Evolutionary conservation across 2,113 vertebrate genomes (phyloP), one percentile per base, ranked within the genome.

Genomic region (Planiliza haematocheilus): DNA sequence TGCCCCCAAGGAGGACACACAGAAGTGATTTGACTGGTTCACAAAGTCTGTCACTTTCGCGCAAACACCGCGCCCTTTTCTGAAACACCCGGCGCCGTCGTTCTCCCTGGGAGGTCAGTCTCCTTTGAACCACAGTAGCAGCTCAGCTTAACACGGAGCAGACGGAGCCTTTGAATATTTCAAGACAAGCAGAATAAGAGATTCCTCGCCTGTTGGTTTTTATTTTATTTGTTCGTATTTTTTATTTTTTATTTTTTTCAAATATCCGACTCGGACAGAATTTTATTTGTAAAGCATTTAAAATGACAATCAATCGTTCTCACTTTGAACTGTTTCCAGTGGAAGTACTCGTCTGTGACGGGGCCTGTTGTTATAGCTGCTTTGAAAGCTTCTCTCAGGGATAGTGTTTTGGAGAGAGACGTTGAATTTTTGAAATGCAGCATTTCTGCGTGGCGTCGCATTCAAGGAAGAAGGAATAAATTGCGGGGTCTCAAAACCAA

Each of bases 161-260:
- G 48, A 50, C 18, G 11, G 2, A 4, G 48, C 17, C 11, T 21
- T 21, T 50, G 8, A 12, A 50, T 50, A 50, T 45, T 45, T 45
- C 43, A 7, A 7, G n/a, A n/a, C n/a, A n/a, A n/a, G n/a, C n/a
- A n/a, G n/a, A n/a, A n/a, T n/a, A n/a, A n/a, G n/a, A n/a, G n/a
- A n/a, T n/a, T n/a, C n/a, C n/a, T n/a, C n/a, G n/a, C n/a, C n/a
- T n/a, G n/a, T n/a, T n/a, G n/a, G n/a, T n/a, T n/a, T n/a, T n/a
- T n/a, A n/a, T n/a, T n/a, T n/a, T 53, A 42, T 66, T 24, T 34
- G 46, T 34, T 51, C 61, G 24, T n/a, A n/a, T n/a, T n/a, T n/a
- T n/a, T n/a, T n/a, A n/a, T n/a, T n/a, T n/a, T n/a, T n/a, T n/a
- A n/a, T 18, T 5, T 53, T 66, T 2, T 53, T 43, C 37, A 53